Evolutionary conservation across 2,113 vertebrate genomes (phyloP), one percentile per base, ranked within the genome.

Genomic region (Stercorarius parasiticus): DNA sequence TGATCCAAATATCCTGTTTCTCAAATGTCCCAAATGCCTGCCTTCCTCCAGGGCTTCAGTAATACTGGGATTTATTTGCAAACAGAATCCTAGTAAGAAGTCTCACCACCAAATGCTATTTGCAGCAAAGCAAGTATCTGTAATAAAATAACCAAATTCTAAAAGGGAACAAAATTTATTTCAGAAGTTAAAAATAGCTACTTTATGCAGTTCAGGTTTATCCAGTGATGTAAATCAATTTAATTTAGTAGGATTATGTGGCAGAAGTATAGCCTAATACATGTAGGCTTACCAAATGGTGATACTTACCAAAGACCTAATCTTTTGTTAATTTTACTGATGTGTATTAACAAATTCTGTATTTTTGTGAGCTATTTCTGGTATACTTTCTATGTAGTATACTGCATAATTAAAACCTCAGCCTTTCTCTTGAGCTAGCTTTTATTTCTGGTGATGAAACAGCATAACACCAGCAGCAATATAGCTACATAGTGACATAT

Each of bases 211-310:
- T 70, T 79, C 66, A 82, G 43, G 64, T 86, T 87, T 92, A 80
- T 84, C 49, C 86, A 64, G 52, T 85, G 52, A 93, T 91, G 52
- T 82, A 94, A 94, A 93, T 94, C 55, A 93, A 96, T 94, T 91
- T 64, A 70, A 94, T 82, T 78, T 86, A 79, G 50, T 74, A 62
- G 83, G 66, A 81, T 89, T 94, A 94, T 66, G 29, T 82, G 36
- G 56, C 65, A 93, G 91, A 86, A 89, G 84, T 84, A 81, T 17
- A 82, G 29, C 34, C 72, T 81, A 67, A 88, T 91, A 94, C 42
- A 34, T 70, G 64, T 52, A 66, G 45, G 59, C 34, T 87, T 88
- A 92, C 29, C 30, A 92, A 79, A 50, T 78, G 45, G 52, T 74
- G n/a, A 74, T 78, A 81, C 47, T 86, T 86, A 67, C 13, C 15